Conservation (phyloP, 1,140 invertebrate species). For the Scaptodrosophila lebanonensis region DNA sequence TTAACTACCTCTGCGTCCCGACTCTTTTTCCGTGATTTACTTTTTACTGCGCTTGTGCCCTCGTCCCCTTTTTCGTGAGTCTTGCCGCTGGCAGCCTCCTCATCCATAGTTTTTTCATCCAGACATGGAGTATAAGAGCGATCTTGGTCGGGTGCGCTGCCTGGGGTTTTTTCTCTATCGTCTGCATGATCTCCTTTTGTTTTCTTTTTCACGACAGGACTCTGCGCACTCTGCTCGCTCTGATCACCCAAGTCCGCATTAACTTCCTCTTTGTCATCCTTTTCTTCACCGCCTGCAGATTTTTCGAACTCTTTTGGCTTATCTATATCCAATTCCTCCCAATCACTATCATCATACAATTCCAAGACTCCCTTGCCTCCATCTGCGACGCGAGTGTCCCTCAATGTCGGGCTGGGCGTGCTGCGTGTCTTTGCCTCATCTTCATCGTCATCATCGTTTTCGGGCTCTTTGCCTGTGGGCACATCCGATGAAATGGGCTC, state of each 20-base stretch:
- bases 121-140: conserved; percentile 83
- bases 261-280: no score
- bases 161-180: background rate
- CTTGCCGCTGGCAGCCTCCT: conserved; percentile 26
- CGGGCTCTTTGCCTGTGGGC: background rate
- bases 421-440: conserved; percentile 31
- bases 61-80: conserved; percentile 1
- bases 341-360: conserved; percentile 76
- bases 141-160: conserved; percentile 69
- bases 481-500: background rate
- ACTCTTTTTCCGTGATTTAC: conserved; percentile 9
- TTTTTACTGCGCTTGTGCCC: conserved; percentile 10
- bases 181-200: no score
- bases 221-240: no score
- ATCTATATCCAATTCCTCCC: conserved; percentile 73
- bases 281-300: conserved; percentile 30
- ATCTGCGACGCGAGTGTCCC: conserved; percentile 34
- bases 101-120: conserved; percentile 79
- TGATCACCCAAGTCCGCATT: no score
- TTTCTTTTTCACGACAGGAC: no score
- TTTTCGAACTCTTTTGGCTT: conserved; percentile 67
- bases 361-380: conserved; percentile 65
- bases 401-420: conserved; percentile 49
- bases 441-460: conserved; percentile 22
- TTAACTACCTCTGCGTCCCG: conserved; percentile 65